Evolutionary conservation across 2,888 invertebrate species (phyloP).

Genomic region (Ormyrus labotus): DNA sequence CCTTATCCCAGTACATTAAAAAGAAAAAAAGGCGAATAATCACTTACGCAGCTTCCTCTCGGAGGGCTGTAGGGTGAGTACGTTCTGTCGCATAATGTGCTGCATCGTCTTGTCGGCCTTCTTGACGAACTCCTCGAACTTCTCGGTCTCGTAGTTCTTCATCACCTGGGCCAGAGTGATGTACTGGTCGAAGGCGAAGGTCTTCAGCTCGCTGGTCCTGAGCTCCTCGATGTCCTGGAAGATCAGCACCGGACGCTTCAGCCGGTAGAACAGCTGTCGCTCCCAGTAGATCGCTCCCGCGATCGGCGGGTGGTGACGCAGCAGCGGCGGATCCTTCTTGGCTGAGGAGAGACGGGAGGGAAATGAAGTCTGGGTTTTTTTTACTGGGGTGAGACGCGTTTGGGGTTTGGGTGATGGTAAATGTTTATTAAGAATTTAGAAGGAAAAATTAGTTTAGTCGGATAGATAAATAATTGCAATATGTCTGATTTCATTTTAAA

Average conservation of each 20-base stretch:
- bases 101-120: constrained; percentile 82
- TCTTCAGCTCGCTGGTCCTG: constrained; percentile 84
- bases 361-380: neutral
- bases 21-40: no score
- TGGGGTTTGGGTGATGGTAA: neutral
- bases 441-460: neutral
- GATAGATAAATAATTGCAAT: neutral
- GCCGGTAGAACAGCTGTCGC: constrained; percentile 85
- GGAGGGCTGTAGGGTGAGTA: constrained; percentile 79
- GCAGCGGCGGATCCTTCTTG: constrained; percentile 82
- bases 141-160: constrained; percentile 85
- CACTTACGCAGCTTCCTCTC: constrained; percentile 40
- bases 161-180: constrained; percentile 85
- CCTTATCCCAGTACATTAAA: no score
- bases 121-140: constrained; percentile 84
- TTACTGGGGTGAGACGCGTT: neutral
- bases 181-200: constrained; percentile 88
- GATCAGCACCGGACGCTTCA: constrained; percentile 87
- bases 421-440: neutral
- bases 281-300: constrained; percentile 93
- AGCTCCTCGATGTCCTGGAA: constrained; percentile 87
- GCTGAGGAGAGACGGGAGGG: constrained; percentile 72
- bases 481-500: neutral
- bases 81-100: constrained; percentile 82
- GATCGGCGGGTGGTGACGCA: constrained; percentile 87